Evolutionary conservation across 2,797 vertebrate species (phyloP), one percentile per base, ranked within the genome.

Genomic region (Rachycentron canadum): DNA sequence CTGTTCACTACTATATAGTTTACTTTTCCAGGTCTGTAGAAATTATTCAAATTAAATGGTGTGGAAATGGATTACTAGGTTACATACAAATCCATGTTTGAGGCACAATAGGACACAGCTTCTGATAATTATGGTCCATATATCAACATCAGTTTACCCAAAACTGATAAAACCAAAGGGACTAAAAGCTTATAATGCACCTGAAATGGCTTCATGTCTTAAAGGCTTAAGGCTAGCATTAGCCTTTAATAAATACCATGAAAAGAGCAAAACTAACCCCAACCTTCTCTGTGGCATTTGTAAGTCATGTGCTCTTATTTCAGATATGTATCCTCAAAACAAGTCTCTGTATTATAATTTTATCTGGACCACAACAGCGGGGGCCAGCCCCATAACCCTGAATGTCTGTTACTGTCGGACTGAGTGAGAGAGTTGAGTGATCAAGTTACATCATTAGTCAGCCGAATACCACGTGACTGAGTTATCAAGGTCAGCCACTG

Each of bases 121-220:
- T 69, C 25, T 78, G 34, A 69, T 45, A 16, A 78, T 81, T 47
- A 70, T 92, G 93, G 93, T 94, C 92, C 89, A 70, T 73, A 58
- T 74, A 72, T 74, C 66, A 84, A 79, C 75, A 58, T 73, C 32
- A 17, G n/a, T 73, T 78, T 50, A 76, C 2, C 45, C 19, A 47
- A 57, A 81, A 67, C 55, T 67, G 34, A 50, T 57, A 67, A 28
- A 45, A 45, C 12, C 16, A 12, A 32, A 78, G 53, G 28, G 38
- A 28, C 45, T 43, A 30, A 47, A 78, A 32, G 5, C 0, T 47
- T 50, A 19, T 69, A 69, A 69, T 30, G 10, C 40, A 67, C 36
- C 55, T 77, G 55, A 86, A 65, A 41, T 67, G 8, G 28, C 49
- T 64, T 40, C 4, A 21, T 41, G 4, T 36, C 26, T 60, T 9